Evolutionary conservation across 2,797 vertebrate species (phyloP).

Genomic region (Leptoclinus maculatus): DNA sequence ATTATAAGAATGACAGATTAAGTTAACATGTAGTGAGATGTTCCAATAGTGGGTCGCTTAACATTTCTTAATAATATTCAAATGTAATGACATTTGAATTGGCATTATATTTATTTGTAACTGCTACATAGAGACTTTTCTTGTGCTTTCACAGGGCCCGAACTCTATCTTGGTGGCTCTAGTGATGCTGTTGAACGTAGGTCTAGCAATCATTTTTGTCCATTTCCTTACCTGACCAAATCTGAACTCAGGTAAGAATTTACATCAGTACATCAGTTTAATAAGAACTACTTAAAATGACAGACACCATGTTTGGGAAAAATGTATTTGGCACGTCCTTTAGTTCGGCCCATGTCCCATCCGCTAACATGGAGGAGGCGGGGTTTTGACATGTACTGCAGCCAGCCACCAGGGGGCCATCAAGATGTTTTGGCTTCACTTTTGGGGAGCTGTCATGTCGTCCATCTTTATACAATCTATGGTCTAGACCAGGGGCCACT

Average conservation of each 20-base stretch:
- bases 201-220: constrained; percentile 97
- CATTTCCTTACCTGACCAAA: constrained; percentile 97
- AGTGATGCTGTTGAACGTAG: constrained; percentile 97
- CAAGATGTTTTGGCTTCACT: not conserved
- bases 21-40: not conserved
- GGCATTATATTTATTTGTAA: not conserved
- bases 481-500: too few species aligned
- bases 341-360: not conserved
- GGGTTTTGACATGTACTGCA: too few species aligned
- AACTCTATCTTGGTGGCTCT: constrained; percentile 95
- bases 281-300: not conserved
- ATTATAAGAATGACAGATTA: not conserved
- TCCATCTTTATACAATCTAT: not conserved
- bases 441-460: too few species aligned
- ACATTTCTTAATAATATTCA: not conserved
- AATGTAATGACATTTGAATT: not conserved
- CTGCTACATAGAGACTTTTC: not conserved
- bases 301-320: not conserved
- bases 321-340: not conserved
- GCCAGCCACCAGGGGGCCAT: too few species aligned
- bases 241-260: constrained; percentile 89
- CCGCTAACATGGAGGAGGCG: not conserved
- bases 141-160: constrained; percentile 87
- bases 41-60: too few species aligned
- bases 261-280: not conserved